Base-by-base conservation (phyloP, 2,888 invertebrate species). In the Hirudinaria manillensis region DNA sequence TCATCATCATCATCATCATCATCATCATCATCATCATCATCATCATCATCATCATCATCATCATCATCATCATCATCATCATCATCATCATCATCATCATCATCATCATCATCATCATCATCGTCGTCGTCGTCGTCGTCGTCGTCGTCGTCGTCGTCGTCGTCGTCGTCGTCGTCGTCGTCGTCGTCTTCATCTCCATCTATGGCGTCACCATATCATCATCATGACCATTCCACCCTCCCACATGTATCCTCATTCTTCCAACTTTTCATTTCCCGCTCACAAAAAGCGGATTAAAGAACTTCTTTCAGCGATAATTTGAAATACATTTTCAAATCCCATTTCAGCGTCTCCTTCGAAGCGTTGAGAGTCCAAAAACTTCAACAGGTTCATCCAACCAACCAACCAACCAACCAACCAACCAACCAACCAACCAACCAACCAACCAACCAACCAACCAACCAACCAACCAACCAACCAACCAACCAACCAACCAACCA, bases 11-110 rank as follows among this genome's bases (percentile, higher is more conserved):
- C 56, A 56, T 56, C 13, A 56, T 27, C 56, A 56, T 56, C 3
- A 56, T 16, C 56, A 56, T 56, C 56, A 13, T 27, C 56, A 13
- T 56, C 3, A 56, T 56, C 3, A 13, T 3, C 56, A 56, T 56
- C 56, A 13, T 56, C 56, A 56, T 56, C 56, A 13, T 56, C 56
- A 56, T 13, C 56, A 3, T 56, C 3, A 7, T 56, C 56, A 56
- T 56, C 56, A 56, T 13, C 56, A 56, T 56, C 56, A 56, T 3
- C 56, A 56, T 56, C 56, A 56, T 56, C 56, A 56, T 56, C 56
- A 56, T 13, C 56, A 3, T 56, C 3, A 56, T 56, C 56, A 56
- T 56, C 3, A 56, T 13, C 56, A 56, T 7, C 56, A 56, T 13
- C 56, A 56, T 56, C 56, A 7, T 56, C 56, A 56, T 56, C 13